Evolutionary conservation across 2,797 vertebrate genomes (phyloP).

Genomic region (Sibirionetta formosa): DNA sequence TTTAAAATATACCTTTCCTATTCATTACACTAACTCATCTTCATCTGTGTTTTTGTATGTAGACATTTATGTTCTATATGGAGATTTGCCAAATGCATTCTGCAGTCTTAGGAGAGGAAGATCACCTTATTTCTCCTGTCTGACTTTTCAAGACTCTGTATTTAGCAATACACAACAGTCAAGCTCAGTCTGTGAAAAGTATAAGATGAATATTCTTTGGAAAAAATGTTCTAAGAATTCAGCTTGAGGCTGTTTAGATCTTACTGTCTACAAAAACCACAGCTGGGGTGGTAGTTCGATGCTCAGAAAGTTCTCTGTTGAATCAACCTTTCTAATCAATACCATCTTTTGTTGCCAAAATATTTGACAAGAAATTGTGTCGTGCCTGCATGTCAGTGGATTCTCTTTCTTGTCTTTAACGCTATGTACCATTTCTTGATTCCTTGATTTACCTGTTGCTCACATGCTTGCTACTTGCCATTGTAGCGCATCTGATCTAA

Average conservation of each 20-base stretch:
- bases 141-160: not conserved
- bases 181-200: not conserved
- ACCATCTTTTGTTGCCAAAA: not conserved
- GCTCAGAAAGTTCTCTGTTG: not conserved
- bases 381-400: not conserved
- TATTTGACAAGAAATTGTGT: not conserved
- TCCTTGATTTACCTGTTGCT: not conserved
- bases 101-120: not conserved
- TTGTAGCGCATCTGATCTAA: not conserved
- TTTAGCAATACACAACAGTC: not conserved
- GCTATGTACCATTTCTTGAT: not conserved
- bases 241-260: not conserved
- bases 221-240: not conserved
- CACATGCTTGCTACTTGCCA: not conserved
- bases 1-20: not conserved
- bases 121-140: conserved; percentile 1
- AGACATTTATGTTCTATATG: not conserved
- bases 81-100: not conserved
- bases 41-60: not conserved
- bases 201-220: not conserved
- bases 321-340: not conserved
- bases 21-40: not conserved
- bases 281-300: fast-evolving
- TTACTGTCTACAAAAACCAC: not conserved
- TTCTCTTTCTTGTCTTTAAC: not conserved